Evolutionary conservation across 2,797 vertebrate species (phyloP), one percentile per base, ranked within the genome.

Genomic region (Furcifer pardalis): DNA sequence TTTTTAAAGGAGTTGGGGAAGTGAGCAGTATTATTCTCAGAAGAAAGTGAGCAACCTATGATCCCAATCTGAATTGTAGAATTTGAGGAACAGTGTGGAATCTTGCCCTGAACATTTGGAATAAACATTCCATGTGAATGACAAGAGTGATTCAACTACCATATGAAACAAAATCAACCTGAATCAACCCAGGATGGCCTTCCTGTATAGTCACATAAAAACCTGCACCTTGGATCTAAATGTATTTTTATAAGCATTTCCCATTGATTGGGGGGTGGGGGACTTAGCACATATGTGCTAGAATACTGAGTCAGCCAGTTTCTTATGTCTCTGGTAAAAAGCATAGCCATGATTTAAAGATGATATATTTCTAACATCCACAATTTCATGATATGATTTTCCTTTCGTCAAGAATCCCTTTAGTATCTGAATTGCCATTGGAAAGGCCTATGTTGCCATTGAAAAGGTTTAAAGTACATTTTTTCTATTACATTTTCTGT

Each of bases 391-490:
- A 35, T 59, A 19, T 81, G 37, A 52, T 66, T 84, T 37, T 84
- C 12, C 60, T 30, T 12, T 15, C 8, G 84, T 2, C 7, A 27
- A 44, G 62, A 32, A 3, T 79, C n/a, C 19, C 32, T 63, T 82
- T 52, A 68, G 27, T 62, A 49, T 77, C 13, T 77, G 44, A 56
- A 56, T 56, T 56, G 52, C 52, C 52, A 56, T 59, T 10, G 19
- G 35, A n/a, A 25, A 79, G 91, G 83, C 79, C 79, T 82, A 81
- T 86, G 88, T 60, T 84, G 42, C 27, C 81, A 86, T 89, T 71
- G 81, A 37, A 71, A 62, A n/a, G 25, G 84, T 60, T 87, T 37
- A 37, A 89, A 89, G 88, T 86, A 90, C 2, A 2, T 40, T 75
- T 32, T 91, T 89, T 91, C 73, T 89, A 78, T 74, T 90, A 68